Evolutionary conservation across 2,888 invertebrate species (phyloP), one percentile per base, ranked within the genome.

Genomic region (Rhimphoctona megacephalus): DNA sequence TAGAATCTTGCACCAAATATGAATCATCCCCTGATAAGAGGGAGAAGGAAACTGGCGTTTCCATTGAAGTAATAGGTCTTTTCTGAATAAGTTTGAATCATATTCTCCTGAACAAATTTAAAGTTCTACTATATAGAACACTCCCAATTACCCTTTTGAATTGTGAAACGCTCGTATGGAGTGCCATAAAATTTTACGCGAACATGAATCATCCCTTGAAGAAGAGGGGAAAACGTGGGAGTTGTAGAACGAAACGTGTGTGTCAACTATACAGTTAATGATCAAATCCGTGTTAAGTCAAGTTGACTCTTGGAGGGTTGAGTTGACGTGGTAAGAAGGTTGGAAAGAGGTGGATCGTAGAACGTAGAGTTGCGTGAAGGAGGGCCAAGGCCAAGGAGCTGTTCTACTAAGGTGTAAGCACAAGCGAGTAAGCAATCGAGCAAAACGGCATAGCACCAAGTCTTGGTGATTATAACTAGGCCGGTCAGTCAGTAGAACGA

Each of bases 311-410:
- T 9, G 22, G 17, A 64, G 79, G 87, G 83, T 80, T 83, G 84
- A 46, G 74, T 79, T 81, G 70, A 81, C 77, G 85, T 72, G 49
- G 64, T 73, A 73, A 80, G 72, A 54, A 67, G 72, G 73, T 57
- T 79, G 72, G 46, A 36, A 17, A 30, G 80, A 74, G 79, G 57
- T 54, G 81, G 88, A 83, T 88, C 54, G 83, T 86, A 86, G 85
- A 88, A 89, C 83, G 79, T 54, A 64, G 85, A 92, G 92, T 93
- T 93, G 93, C 93, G 93, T 92, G 93, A 92, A 93, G 92, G 89
- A 93, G 93, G 91, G 93, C 92, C 93, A 94, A 94, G 94, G 94
- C 92, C 93, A 93, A 92, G 93, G 92, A 91, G 92, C 87, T 87
- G 86, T 67, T 86, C 85, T 85, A 73, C 85, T 81, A 77, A 88